Conservation (phyloP, 2,888 invertebrate genomes). For the Amphipoea oculea region DNA sequence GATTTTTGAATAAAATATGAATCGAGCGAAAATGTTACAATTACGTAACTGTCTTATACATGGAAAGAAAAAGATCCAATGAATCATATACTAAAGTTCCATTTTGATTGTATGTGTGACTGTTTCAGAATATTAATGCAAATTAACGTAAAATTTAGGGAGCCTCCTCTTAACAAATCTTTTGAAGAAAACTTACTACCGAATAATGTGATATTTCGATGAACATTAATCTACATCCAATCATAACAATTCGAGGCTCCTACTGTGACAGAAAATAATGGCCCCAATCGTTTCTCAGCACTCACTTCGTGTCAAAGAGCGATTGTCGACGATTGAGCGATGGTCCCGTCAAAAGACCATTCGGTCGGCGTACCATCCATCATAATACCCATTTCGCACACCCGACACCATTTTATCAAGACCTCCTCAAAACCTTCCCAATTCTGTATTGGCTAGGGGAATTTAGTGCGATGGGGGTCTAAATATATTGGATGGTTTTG, state of each 20-base stretch:
- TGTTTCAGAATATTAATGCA: too few relatives aligned
- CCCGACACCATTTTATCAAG: conserved; percentile 71
- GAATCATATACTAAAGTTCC: too few relatives aligned
- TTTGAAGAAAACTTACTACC: background rate
- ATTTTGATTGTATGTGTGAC: too few relatives aligned
- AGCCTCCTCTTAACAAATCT: too few relatives aligned
- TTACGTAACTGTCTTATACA: too few relatives aligned
- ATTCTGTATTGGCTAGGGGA: conserved; percentile 14
- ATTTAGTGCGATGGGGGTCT: conserved; percentile 63
- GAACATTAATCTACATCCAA: conserved; percentile 60
- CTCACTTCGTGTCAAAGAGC: conserved; percentile 82
- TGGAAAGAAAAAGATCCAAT: too few relatives aligned
- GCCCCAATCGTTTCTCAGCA: conserved; percentile 82
- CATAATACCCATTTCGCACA: conserved; percentile 81
- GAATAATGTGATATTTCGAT: conserved; percentile 27
- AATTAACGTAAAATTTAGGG: too few relatives aligned
- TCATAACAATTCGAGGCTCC: conserved; percentile 50
- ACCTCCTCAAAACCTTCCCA: conserved; percentile 57
- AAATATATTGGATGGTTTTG: conserved; percentile 67
- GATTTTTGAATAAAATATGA: too few relatives aligned
- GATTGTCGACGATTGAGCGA: conserved; percentile 88
- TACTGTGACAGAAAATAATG: conserved; percentile 82
- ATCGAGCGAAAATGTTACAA: too few relatives aligned
- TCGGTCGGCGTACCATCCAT: conserved; percentile 86
- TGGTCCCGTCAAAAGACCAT: conserved; percentile 87